Base-by-base conservation (phyloP, 1,140 invertebrate species). In the Ceratitis capitata region DNA sequence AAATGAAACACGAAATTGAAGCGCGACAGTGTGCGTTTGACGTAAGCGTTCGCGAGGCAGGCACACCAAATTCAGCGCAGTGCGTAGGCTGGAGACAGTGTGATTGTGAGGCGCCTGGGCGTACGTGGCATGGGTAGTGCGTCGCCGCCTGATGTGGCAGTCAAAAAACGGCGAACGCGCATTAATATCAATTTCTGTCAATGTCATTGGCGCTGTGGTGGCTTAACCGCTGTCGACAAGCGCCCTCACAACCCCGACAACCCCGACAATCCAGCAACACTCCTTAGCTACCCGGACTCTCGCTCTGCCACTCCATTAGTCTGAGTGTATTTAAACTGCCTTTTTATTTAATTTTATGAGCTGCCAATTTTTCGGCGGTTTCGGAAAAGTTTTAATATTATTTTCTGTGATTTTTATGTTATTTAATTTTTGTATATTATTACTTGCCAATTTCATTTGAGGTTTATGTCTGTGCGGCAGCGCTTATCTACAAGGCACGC, bases 151-250 rank as follows among this genome's bases (percentile, higher is more conserved):
- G 69, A 23, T 7, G 39, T 45, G 39, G 16, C 42, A 61, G 56
- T 16, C n/a, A 61, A 61, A 61, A n/a, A n/a, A n/a, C n/a, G n/a
- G n/a, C 56, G n/a, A 12, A n/a, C 23, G 56, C 56, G 56, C 56
- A 78, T 78, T 78, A 78, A 78, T 78, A 78, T 78, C 35, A 78
- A 69, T 78, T 78, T 78, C 35, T 78, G 69, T 78, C 69, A 78
- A 78, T 78, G 69, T 78, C 69, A 78, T 45, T 45, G 69, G 42
- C 29, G 61, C 12, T n/a, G 69, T 23, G n/a, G 69, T 47, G 69
- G 69, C n/a, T 78, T 78, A 78, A 78, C 69, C 69, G 42, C 42
- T 23, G 69, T 12, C 19, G 35, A 23, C 19, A 45, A 10, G 10
- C 29, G 1, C 69, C 16, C 23, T 2, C 69, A 19, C 19, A 3